Conservation (phyloP, 2,797 vertebrate genomes). For the Coranthus polyacanthus region DNA sequence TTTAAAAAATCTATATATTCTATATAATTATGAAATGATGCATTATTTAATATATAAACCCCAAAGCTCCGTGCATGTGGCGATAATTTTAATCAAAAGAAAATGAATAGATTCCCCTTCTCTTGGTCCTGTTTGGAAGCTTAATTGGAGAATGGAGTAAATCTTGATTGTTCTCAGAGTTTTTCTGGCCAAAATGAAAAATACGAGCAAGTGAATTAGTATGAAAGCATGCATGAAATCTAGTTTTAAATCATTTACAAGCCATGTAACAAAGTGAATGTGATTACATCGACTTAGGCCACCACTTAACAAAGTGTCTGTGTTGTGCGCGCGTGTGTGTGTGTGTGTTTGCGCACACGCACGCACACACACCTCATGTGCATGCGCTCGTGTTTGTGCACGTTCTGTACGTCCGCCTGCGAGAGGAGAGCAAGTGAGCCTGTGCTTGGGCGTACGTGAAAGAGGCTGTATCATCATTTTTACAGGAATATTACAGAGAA, state of each 20-base stretch:
- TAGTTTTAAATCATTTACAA: conserved; percentile 82
- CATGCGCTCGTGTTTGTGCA: conserved; percentile 4
- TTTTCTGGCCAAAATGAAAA: conserved; percentile 79
- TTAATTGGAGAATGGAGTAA: conserved; percentile 82
- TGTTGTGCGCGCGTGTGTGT: conserved; percentile 2
- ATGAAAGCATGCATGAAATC: conserved; percentile 85
- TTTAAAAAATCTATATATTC: conserved; percentile 90
- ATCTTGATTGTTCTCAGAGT: conserved; percentile 79
- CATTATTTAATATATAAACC: conserved; percentile 90
- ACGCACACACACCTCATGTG: neutral
- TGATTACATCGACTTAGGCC: conserved; percentile 77
- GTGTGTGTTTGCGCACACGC: conserved; percentile 1
- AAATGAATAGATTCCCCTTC: conserved; percentile 86
- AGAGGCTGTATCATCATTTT: conserved; percentile 81
- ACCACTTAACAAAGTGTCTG: conserved; percentile 70
- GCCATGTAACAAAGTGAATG: conserved; percentile 78
- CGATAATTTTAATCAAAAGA: conserved; percentile 88
- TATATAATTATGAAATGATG: conserved; percentile 91
- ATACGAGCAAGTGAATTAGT: conserved; percentile 77
- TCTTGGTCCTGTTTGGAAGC: conserved; percentile 84
- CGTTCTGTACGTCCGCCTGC: conserved; percentile 12
- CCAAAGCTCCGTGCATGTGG: conserved; percentile 85
- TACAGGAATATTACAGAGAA: conserved; percentile 76
- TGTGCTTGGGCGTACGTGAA: conserved; percentile 60
- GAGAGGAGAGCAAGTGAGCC: conserved; percentile 39